Percentiles rank a stretch among this genome's conserved stretches.
These are phyloP conservation scores for Dicranocentrus wangi DNA, from an alignment of 2,888 invertebrate genomes.

Conservation along the genomic window DNA sequence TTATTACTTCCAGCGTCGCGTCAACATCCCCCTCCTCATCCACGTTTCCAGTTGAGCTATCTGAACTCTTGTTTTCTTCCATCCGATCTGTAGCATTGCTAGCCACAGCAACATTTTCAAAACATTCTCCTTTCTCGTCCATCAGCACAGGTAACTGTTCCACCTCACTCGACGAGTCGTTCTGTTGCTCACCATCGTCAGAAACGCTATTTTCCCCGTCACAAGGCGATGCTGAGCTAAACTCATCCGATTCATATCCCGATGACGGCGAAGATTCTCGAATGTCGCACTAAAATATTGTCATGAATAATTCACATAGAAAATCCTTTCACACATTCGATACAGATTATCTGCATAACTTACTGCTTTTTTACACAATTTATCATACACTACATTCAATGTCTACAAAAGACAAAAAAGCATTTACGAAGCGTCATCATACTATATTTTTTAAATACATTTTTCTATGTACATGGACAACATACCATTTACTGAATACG, in stretches of 20 bases:
- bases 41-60: not conserved
- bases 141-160: not conserved
- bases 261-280: slow-evolving; percentile 54
- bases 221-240: not conserved
- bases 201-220: not conserved
- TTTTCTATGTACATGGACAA: slow-evolving; percentile 39
- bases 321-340: not conserved
- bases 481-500: slow-evolving; percentile 54
- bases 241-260: slow-evolving; percentile 43
- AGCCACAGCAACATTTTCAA: no score
- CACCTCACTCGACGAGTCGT: not conserved
- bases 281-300: slow-evolving; percentile 47
- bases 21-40: not conserved
- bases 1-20: not conserved
- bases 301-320: not conserved
- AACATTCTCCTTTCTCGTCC: not conserved
- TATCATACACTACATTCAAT: no score
- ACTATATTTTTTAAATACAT: slow-evolving; percentile 26
- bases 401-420: no score
- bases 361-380: not conserved
- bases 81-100: no score
- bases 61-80: not conserved
- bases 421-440: slow-evolving; percentile 30
- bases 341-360: not conserved
- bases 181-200: not conserved